These are phyloP conservation scores for Drosophila hawaiiensis DNA, from an alignment of 2,888 invertebrate genomes.

Conservation along the genomic window DNA sequence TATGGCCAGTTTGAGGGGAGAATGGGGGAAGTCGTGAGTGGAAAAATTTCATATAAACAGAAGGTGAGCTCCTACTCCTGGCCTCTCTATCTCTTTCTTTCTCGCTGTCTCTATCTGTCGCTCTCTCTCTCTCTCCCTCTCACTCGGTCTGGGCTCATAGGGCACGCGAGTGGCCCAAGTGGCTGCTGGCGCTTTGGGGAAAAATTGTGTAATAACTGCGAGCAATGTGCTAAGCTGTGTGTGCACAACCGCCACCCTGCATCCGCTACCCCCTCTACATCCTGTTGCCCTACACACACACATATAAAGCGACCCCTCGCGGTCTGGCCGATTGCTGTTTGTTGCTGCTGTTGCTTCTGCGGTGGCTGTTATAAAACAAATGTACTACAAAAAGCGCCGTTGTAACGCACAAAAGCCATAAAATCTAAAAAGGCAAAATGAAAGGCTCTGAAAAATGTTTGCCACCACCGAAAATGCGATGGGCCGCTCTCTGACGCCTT, in stretches of 20 bases:
- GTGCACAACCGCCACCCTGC: conserved; percentile 4
- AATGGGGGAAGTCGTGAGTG: conserved; percentile 64
- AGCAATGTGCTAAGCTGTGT: conserved; percentile 78
- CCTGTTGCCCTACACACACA: conserved; percentile 8
- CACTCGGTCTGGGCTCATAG: conserved; percentile 27
- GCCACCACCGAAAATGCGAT: conserved; percentile 73
- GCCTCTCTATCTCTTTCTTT: conserved; percentile 1
- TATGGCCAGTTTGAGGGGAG: conserved; percentile 22
- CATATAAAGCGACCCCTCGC: conserved; percentile 28
- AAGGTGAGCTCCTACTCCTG: conserved; percentile 49
- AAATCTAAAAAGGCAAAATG: conserved; percentile 79
- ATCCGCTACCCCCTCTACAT: neutral
- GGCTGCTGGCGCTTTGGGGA: conserved; percentile 74
- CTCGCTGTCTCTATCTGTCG: conserved; percentile 3
- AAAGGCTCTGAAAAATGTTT: conserved; percentile 70
- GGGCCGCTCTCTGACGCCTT: conserved; percentile 21
- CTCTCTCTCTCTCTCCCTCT: conserved; percentile 9
- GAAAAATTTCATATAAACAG: conserved; percentile 75
- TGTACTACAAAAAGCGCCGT: conserved; percentile 76
- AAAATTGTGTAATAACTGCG: conserved; percentile 78
- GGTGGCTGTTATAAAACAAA: conserved; percentile 78
- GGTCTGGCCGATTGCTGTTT: conserved; percentile 32
- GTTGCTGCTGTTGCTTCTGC: conserved; percentile 45
- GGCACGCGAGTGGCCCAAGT: conserved; percentile 60
- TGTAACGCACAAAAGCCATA: conserved; percentile 80